phyloP scores from a whole-genome alignment of 2,888 invertebrate species.

The Clanis bilineata region DNA sequence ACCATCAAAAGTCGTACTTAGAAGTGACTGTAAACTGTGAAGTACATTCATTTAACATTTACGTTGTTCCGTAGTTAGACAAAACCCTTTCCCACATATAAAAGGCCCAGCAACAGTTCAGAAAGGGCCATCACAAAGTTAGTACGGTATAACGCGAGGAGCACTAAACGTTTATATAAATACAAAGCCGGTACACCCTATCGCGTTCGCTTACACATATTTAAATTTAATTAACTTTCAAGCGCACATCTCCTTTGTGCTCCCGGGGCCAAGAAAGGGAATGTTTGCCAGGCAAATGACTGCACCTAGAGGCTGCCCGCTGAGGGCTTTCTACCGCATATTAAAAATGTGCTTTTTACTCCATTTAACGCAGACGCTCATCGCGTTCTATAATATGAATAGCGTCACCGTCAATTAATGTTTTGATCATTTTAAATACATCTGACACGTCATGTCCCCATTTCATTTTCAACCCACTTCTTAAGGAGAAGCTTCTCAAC shows the following conservation, averaged over 20 bases:
- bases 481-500: too few species aligned
- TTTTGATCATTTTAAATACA: slow-evolving; percentile 37
- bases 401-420: slow-evolving; percentile 50
- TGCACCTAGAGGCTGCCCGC: slow-evolving; percentile 35
- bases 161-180: slow-evolving; percentile 27
- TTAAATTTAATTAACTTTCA: slow-evolving; percentile 75
- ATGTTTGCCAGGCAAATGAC: slow-evolving; percentile 53
- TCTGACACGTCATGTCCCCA: not conserved
- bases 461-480: too few species aligned
- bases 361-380: slow-evolving; percentile 43
- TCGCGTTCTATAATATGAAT: slow-evolving; percentile 28
- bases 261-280: slow-evolving; percentile 45
- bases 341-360: slow-evolving; percentile 51
- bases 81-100: not conserved
- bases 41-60: too few species aligned
- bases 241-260: slow-evolving; percentile 64
- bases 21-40: too few species aligned
- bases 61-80: not conserved
- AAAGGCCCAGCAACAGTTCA: not conserved
- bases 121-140: not conserved
- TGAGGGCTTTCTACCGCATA: slow-evolving; percentile 41
- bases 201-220: slow-evolving; percentile 51
- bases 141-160: not conserved
- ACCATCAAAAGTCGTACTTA: too few species aligned
- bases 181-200: slow-evolving; percentile 36